Evolutionary conservation across 1,140 invertebrate species (phyloP), one percentile per base, ranked within the genome.

Genomic region (Rhopalosiphum padi): DNA sequence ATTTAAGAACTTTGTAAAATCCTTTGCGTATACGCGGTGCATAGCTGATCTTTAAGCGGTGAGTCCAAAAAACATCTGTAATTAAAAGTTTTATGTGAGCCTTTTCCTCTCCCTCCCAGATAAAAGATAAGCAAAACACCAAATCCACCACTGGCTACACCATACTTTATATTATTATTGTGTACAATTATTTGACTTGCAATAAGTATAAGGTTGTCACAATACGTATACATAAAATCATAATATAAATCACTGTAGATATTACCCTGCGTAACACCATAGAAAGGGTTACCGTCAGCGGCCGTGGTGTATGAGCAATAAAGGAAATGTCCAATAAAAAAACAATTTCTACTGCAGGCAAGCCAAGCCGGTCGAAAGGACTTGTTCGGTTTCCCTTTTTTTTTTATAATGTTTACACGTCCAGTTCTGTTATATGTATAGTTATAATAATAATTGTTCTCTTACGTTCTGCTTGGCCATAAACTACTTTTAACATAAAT

Each of bases 401-500:
- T 48, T 5, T 77, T 77, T n/a, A 77, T 77, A 77, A 77, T 77
- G 60, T 77, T 77, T 77, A 77, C 30, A 77, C n/a, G 30, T n/a
- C 30, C 15, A 77, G 11, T 77, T n/a, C 9, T 77, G 30, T 77
- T 77, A 18, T 51, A 51, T 1, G 41, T 41, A 18, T 77, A 77
- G n/a, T 77, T 77, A 77, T n/a, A n/a, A n/a, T 18, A 77, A 77
- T 77, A 18, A 35, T n/a, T n/a, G 4, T 35, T n/a, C 60, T 18
- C 60, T 77, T 77, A n/a, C 4, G 30, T 77, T n/a, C 30, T 18
- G 60, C 5, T n/a, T 18, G 15, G 60, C 18, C 60, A n/a, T n/a
- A 77, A 77, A 77, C n/a, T 77, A 77, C n/a, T 77, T 77, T 77
- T 77, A 77, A 77, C 30, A n/a, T 77, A 77, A 77, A 77, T n/a